Conservation (phyloP, 1,140 invertebrate species). For the Drosophila serrata region DNA sequence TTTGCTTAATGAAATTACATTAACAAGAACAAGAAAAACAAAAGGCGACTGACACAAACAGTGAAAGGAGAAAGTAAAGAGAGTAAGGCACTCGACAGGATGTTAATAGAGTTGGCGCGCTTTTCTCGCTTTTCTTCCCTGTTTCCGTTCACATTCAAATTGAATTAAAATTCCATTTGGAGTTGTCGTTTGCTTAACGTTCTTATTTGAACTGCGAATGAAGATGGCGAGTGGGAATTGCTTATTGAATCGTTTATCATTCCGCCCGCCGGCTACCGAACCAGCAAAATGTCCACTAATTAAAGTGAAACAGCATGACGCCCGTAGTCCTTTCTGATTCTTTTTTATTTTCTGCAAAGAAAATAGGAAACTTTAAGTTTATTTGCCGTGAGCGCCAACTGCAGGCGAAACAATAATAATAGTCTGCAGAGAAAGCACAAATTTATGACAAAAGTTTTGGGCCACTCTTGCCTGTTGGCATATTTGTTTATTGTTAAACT, state of each 20-base stretch:
- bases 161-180: constrained; percentile 82
- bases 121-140: constrained; percentile 4
- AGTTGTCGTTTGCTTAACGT: constrained; percentile 72
- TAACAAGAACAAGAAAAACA: constrained; percentile 43
- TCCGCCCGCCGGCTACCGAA: constrained; percentile 3
- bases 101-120: constrained; percentile 63
- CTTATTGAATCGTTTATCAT: constrained; percentile 44
- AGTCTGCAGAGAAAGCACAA: constrained; percentile 31
- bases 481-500: constrained; percentile 57
- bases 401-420: constrained; percentile 38
- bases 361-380: constrained; percentile 45
- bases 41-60: constrained; percentile 19
- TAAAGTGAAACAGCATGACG: constrained; percentile 37
- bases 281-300: constrained; percentile 32
- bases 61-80: not conserved
- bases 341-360: not conserved
- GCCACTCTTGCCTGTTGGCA: constrained; percentile 33
- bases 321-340: not conserved
- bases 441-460: constrained; percentile 53
- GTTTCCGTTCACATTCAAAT: constrained; percentile 63
- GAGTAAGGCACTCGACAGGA: constrained; percentile 23
- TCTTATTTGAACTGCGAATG: constrained; percentile 38
- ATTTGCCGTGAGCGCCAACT: constrained; percentile 31
- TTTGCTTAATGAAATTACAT: constrained; percentile 74
- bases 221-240: constrained; percentile 22